These are phyloP conservation scores for Drosophila paulistorum DNA, from an alignment of 1,140 invertebrate species.

Conservation along the genomic window DNA sequence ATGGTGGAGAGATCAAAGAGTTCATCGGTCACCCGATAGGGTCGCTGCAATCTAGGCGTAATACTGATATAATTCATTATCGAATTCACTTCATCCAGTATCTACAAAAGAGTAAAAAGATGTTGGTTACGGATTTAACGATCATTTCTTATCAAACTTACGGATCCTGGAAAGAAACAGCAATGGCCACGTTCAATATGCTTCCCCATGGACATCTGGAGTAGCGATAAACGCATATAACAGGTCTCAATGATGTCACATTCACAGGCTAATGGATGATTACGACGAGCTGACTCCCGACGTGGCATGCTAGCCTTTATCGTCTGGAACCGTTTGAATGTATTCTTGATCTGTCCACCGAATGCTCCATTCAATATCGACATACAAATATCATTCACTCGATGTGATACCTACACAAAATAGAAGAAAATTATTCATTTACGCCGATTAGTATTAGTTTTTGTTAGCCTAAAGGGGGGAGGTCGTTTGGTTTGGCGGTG, in stretches of 20 bases:
- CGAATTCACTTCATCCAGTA: conserved; percentile 89
- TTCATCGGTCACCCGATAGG: conserved; percentile 95
- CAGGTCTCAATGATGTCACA: conserved; percentile 95
- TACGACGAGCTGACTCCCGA: conserved; percentile 91
- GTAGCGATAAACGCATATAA: conserved; percentile 92
- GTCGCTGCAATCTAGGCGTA: conserved; percentile 90
- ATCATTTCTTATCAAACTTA: conserved; percentile 81
- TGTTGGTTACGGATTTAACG: not conserved
- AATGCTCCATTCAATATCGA: conserved; percentile 92
- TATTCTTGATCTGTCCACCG: conserved; percentile 90
- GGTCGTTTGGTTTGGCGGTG: too few relatives aligned
- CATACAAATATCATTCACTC: conserved; percentile 90
- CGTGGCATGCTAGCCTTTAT: conserved; percentile 95
- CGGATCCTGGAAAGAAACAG: conserved; percentile 95
- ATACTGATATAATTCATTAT: conserved; percentile 92
- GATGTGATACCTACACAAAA: conserved; percentile 87
- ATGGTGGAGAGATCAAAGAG: conserved; percentile 95
- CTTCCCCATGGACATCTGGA: conserved; percentile 96
- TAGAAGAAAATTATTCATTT: conserved; percentile 43
- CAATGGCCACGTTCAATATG: conserved; percentile 95
- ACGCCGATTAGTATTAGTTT: not conserved
- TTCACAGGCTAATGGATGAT: conserved; percentile 92
- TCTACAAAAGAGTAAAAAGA: conserved; percentile 68
- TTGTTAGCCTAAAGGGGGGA: not conserved
- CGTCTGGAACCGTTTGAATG: conserved; percentile 90